phyloP scores from a whole-genome alignment of 2,113 vertebrate genomes.

The Recurvirostra avosetta region DNA sequence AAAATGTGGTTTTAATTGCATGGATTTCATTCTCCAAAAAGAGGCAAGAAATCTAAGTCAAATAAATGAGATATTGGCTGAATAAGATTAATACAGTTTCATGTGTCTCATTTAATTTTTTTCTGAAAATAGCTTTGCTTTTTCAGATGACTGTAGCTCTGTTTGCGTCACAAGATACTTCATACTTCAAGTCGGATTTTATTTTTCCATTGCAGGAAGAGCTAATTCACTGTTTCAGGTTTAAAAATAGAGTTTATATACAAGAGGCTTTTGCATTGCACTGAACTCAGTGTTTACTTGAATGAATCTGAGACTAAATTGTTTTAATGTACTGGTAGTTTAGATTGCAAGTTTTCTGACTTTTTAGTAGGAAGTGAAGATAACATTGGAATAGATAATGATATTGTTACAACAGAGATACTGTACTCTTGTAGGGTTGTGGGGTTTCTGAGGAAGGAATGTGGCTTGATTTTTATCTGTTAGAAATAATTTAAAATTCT shows the following conservation, averaged over 20 bases:
- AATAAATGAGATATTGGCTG: background rate
- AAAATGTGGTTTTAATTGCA: background rate
- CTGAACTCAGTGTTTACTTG: background rate
- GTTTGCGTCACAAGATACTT: background rate
- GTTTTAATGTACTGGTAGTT: background rate
- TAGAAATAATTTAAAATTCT: background rate
- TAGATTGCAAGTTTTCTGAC: background rate
- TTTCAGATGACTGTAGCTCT: background rate
- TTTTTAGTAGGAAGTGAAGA: background rate
- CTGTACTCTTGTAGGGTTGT: background rate
- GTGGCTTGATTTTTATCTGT: background rate
- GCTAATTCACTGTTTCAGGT: background rate
- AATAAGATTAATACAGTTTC: background rate
- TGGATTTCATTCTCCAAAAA: background rate
- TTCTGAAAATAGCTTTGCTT: background rate
- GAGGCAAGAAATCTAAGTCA: background rate
- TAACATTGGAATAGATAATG: background rate
- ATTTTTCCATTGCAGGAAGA: background rate
- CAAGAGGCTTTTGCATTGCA: background rate
- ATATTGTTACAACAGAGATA: background rate
- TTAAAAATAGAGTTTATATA: background rate
- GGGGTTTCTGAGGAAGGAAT: background rate
- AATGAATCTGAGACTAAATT: background rate
- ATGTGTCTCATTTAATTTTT: rapidly evolving
- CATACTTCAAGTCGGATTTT: background rate